A percentile compares a stretch with the other conserved stretches of the same genome.
phyloP scores from a whole-genome alignment of 2,113 vertebrate genomes.

The Pungitius pungitius region DNA sequence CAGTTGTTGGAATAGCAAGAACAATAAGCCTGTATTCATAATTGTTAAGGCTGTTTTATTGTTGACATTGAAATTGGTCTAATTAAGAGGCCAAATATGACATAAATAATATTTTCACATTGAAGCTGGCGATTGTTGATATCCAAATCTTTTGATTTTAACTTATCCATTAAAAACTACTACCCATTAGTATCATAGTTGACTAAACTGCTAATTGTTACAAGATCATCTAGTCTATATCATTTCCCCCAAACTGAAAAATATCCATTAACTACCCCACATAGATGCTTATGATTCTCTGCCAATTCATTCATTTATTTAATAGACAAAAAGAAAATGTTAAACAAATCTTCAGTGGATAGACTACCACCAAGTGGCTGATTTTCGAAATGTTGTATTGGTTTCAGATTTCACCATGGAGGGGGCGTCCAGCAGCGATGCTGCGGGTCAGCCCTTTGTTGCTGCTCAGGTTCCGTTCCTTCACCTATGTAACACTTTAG shows the following conservation, averaged over 20 bases:
- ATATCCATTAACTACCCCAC: background rate
- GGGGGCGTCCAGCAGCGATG: constrained; percentile 56
- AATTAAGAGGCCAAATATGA: background rate
- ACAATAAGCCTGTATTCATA: background rate
- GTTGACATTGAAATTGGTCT: background rate
- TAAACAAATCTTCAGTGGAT: background rate
- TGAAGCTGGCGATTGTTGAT: background rate
- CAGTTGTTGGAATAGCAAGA: background rate
- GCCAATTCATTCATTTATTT: background rate
- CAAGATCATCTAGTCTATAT: background rate
- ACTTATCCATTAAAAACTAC: background rate
- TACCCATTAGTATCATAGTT: background rate
- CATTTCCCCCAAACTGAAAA: background rate
- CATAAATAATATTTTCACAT: background rate
- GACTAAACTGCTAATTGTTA: background rate
- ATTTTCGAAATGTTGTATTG: background rate
- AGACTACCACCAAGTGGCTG: background rate
- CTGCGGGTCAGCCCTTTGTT: constrained; percentile 74
- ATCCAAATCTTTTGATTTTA: background rate
- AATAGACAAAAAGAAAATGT: background rate
- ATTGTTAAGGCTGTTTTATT: background rate
- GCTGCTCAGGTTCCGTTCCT: constrained; percentile 91
- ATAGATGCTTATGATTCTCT: background rate
- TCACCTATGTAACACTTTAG: constrained; percentile 89
- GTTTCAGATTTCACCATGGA: constrained; percentile 68